Conservation (phyloP, 1,140 invertebrate genomes). For the Drosophila tani region DNA sequence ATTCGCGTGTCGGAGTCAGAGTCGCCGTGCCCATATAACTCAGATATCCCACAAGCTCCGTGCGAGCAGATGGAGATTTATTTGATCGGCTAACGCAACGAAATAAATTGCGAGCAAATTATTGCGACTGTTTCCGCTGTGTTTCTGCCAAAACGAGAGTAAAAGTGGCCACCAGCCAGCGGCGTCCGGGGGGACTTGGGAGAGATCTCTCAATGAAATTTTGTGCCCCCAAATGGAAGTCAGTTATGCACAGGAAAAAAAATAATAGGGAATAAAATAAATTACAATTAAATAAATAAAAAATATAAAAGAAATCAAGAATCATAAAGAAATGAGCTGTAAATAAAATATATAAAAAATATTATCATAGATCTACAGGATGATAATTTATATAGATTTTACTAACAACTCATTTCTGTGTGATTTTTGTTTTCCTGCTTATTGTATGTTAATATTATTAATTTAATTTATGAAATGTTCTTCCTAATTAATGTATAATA, state of each 20-base stretch:
- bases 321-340: no score
- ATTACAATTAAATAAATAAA: background rate
- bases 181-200: background rate
- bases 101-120: constrained; percentile 76
- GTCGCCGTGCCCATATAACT: constrained; percentile 22
- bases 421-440: no score
- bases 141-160: constrained; percentile 61
- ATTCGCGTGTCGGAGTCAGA: constrained; percentile 34
- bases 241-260: background rate
- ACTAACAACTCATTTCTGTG: no score
- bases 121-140: constrained; percentile 73
- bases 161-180: constrained; percentile 47
- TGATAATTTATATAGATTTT: no score
- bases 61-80: constrained; percentile 58
- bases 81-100: constrained; percentile 69
- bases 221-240: constrained; percentile 26
- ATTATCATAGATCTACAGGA: no score
- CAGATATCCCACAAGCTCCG: constrained; percentile 16
- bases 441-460: no score
- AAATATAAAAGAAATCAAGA: background rate
- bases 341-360: no score
- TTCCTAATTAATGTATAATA: no score
- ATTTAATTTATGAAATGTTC: no score
- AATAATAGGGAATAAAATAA: background rate
- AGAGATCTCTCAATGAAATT: constrained; percentile 47